Conservation (phyloP, 1,140 invertebrate species). For the Drosophila willistoni region DNA sequence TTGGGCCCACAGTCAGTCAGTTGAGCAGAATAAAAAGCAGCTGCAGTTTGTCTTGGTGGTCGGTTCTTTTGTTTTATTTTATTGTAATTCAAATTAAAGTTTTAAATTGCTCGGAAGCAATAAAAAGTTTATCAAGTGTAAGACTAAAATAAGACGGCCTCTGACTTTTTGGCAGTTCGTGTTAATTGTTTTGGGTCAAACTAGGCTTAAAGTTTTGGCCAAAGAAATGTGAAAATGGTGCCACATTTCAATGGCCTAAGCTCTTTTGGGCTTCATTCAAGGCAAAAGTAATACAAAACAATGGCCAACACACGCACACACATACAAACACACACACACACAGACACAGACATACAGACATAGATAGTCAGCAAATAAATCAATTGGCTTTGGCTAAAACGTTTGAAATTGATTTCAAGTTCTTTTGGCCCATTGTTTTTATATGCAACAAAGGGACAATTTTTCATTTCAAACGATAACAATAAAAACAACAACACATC, state of each 20-base stretch:
- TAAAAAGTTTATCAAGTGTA: slow-evolving; percentile 81
- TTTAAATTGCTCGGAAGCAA: slow-evolving; percentile 80
- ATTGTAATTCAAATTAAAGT: slow-evolving; percentile 63
- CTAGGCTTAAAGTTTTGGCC: slow-evolving; percentile 42
- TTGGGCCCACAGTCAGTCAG: background rate
- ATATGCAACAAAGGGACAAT: slow-evolving; percentile 80
- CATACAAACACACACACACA: slow-evolving; percentile 22
- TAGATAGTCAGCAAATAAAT: slow-evolving; percentile 64
- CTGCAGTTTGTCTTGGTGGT: slow-evolving; percentile 49
- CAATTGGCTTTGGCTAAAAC: slow-evolving; percentile 80
- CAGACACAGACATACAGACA: slow-evolving; percentile 20
- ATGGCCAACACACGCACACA: slow-evolving; percentile 32
- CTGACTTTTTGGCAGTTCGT: slow-evolving; percentile 69
- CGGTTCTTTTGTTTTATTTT: slow-evolving; percentile 28
- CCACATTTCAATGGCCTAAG: slow-evolving; percentile 51
- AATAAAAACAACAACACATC: slow-evolving; percentile 55
- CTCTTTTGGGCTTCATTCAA: slow-evolving; percentile 40
- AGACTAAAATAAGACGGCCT: slow-evolving; percentile 33
- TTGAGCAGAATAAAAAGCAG: slow-evolving; percentile 31
- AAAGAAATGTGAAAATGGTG: slow-evolving; percentile 32
- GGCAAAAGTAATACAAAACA: slow-evolving; percentile 59
- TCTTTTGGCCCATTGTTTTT: slow-evolving; percentile 77
- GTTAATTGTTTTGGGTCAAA: slow-evolving; percentile 71
- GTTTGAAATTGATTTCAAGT: slow-evolving; percentile 79
- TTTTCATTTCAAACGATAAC: slow-evolving; percentile 70